These are phyloP conservation scores for Anagyrus pseudococci DNA, from an alignment of 2,888 invertebrate genomes.

Conservation along the genomic window DNA sequence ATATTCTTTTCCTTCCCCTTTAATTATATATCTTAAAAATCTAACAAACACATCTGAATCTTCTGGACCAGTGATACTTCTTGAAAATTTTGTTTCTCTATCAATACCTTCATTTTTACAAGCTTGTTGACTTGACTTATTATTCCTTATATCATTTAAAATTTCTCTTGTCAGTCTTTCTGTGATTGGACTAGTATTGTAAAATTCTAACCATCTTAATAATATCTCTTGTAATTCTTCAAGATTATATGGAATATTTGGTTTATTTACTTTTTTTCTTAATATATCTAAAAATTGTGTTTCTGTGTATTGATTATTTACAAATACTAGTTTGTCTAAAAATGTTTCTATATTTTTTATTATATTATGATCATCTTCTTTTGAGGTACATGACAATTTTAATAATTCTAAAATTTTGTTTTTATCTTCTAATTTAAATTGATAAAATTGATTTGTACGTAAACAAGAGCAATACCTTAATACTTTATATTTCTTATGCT, in stretches of 20 bases:
- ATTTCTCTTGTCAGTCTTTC: conserved; percentile 42
- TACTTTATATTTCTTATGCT: conserved; percentile 26
- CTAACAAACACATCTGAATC: not conserved
- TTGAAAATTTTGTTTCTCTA: conserved; percentile 41
- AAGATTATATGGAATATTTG: conserved; percentile 43
- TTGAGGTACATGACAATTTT: not conserved
- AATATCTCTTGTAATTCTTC: conserved; percentile 48
- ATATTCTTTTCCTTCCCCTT: conserved; percentile 17
- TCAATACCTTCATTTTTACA: conserved; percentile 36
- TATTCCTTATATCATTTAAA: conserved; percentile 44
- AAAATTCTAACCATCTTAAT: conserved; percentile 50
- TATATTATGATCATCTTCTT: not conserved
- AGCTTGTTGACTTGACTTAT: conserved; percentile 42
- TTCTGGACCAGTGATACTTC: conserved; percentile 6
- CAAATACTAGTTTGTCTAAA: conserved; percentile 28
- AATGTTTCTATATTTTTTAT: conserved; percentile 22
- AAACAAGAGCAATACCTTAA: conserved; percentile 20
- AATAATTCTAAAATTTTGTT: not conserved
- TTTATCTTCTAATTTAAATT: conserved; percentile 14
- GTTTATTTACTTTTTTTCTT: conserved; percentile 35
- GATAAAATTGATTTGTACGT: conserved; percentile 13
- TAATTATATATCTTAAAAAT: conserved; percentile 15
- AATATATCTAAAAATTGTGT: conserved; percentile 35
- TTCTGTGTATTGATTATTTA: conserved; percentile 3
- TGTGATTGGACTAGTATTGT: conserved; percentile 43